Base-by-base conservation (phyloP, 2,888 invertebrate genomes). In the Mycogona germanica region DNA sequence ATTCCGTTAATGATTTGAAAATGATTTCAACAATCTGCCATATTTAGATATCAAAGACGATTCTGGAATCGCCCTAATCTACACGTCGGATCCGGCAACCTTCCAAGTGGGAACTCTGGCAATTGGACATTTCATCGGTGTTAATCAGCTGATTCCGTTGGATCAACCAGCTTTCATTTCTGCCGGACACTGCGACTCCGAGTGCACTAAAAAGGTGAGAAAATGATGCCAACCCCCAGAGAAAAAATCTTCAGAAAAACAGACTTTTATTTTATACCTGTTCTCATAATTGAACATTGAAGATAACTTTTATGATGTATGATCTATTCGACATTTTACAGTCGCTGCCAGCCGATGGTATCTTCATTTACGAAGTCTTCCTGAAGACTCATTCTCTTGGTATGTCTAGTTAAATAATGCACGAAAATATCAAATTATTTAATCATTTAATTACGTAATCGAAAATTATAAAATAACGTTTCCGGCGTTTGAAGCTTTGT, bases 131-230 rank as follows among this genome's bases (percentile, higher is more conserved):
- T 81, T 83, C 0, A 79, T 87, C 1, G 84, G 84, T 2, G 83
- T 85, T 0, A 74, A 87, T 9, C 85, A 87, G 67, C 76, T 89
- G 41, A 80, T 92, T 23, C 91, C 91, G 3, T 89, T 89, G 0
- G 76, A 77, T 51, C 87, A 87, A 66, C 74, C 76, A 41, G 75
- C 79, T 50, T 91, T 85, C 69, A 78, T 80, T 30, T 84, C 85
- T 17, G 82, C 83, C 1, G 88, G 88, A 2, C 84, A 87, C 52
- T 91, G 92, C 67, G 82, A 82, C 51, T 77, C 82, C 0, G 81
- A 82, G 29, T 91, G 89, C 63, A 84, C 87, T 7, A 77, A 80
- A 62, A 78, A 79, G 71, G 88, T 88, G 25, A 41, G 17, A 41
- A 40, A 41, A 41, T 41, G 25, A 25, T 41, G 41, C 41, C 21